A percentile compares a stretch with the other conserved stretches of the same genome.
phyloP scores from a whole-genome alignment of 2,113 vertebrate species.

The Pleuronectes platessa region DNA sequence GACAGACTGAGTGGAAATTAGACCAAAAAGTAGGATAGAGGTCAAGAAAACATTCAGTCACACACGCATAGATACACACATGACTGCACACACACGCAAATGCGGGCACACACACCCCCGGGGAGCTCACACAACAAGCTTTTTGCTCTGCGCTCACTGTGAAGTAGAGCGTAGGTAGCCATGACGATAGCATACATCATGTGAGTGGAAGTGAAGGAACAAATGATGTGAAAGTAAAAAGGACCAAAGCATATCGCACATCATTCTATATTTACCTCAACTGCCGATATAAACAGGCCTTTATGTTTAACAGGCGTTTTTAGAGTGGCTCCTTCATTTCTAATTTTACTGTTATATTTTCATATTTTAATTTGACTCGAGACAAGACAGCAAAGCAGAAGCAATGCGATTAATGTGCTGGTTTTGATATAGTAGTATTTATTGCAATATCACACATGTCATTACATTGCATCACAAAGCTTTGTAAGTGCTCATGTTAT shows the following conservation, averaged over 20 bases:
- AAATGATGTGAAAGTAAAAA: constrained; percentile 1
- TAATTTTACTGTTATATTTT: neutral
- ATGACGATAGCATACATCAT: constrained; percentile 20
- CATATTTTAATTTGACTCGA: neutral
- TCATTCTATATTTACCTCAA: neutral
- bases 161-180: constrained; percentile 48
- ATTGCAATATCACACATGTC: neutral
- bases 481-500: neutral
- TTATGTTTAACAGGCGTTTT: neutral
- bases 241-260: neutral
- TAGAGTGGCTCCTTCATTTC: neutral
- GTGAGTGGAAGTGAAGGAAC: constrained; percentile 16
- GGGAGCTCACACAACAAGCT: neutral
- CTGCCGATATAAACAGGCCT: neutral
- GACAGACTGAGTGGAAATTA: neutral
- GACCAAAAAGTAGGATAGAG: constrained; percentile 11
- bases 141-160: constrained; percentile 20
- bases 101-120: neutral
- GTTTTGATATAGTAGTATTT: neutral
- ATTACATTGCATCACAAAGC: too few relatives aligned
- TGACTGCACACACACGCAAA: constrained; percentile 6
- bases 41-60: constrained; percentile 17
- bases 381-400: neutral
- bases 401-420: neutral
- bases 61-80: neutral